Evolutionary conservation across 2,113 vertebrate species (phyloP), one percentile per base, ranked within the genome.

Genomic region (Asarcornis scutulata): DNA sequence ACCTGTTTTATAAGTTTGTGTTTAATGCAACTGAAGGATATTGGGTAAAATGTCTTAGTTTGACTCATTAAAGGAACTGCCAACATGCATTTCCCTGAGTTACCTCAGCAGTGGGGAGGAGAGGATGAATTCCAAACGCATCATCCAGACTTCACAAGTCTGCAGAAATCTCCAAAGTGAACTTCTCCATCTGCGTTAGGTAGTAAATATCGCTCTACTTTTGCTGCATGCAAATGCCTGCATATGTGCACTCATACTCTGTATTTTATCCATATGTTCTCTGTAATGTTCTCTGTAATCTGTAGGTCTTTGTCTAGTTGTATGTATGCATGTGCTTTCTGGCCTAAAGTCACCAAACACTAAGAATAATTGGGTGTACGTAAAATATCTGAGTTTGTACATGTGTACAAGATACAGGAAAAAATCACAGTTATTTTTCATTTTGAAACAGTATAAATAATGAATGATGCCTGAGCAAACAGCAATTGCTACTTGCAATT

Each of bases 51-150:
- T 77, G 85, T 85, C 11, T 93, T 94, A 36, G 90, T 83, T 66
- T 91, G 93, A 86, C n/a, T 96, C 83, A 80, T 96, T 76, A 85
- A 94, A 83, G 94, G 96, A 93, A 93, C 83, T 87, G 86, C 85
- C 86, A 95, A 76, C 32, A 31, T 62, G 40, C 60, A 69, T 92
- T 95, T 97, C 38, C 86, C 93, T 55, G 92, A 93, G 36, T 92
- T 96, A 67, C 68, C 95, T 94, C 90, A 81, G 40, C 72, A 74
- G 52, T 87, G 84, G 93, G 96, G 88, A 59, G 38, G 66, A 84
- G 94, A 97, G 64, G 95, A 97, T 89, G 97, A 94, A 87, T 86
- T 96, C 82, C 72, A 97, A 56, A 76, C 75, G 31, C 12, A 3
- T 83, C 93, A 90, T 66, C 93, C 80, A 68, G 89, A 96, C 85